Percentiles rank a stretch among this genome's conserved stretches.
phyloP scores from a whole-genome alignment of 2,888 invertebrate species.

The Melieria picta region DNA sequence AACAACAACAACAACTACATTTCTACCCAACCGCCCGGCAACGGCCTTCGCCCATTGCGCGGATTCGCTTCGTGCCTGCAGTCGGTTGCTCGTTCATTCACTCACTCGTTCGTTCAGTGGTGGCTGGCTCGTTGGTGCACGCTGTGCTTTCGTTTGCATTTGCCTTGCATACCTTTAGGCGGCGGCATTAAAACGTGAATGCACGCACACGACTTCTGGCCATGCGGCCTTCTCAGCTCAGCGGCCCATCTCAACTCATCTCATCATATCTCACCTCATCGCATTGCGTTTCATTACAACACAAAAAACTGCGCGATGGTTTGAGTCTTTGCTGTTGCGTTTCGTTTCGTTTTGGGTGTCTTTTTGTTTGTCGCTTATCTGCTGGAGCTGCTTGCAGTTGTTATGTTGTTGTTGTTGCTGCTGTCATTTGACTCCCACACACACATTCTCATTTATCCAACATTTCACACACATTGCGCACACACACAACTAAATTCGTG shows the following conservation, averaged over 20 bases:
- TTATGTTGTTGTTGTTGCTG: too few species aligned
- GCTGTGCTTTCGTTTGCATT: not conserved
- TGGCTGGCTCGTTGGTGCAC: not conserved
- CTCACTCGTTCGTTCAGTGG: too few species aligned
- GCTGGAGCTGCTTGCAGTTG: too few species aligned
- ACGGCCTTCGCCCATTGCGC: too few species aligned
- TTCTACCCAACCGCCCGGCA: too few species aligned
- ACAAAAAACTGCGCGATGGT: conserved; percentile 5
- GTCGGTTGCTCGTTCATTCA: not conserved
- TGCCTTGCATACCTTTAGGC: conserved; percentile 35
- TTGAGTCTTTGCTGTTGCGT: conserved; percentile 46
- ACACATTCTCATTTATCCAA: not conserved
- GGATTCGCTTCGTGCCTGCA: not conserved
- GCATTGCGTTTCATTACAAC: not conserved
- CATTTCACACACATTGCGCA: not conserved
- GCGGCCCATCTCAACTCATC: too few species aligned
- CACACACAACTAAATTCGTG: too few species aligned
- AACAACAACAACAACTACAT: too few species aligned
- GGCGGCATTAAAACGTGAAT: not conserved
- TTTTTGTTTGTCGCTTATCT: not conserved
- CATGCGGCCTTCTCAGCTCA: too few species aligned
- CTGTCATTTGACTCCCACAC: conserved; percentile 1
- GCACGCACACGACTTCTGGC: not conserved
- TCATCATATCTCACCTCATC: too few species aligned
- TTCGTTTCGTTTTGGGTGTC: conserved; percentile 24